These are phyloP conservation scores for Scrobipalpa atriplicella DNA, from an alignment of 2,888 invertebrate genomes.

Conservation along the genomic window DNA sequence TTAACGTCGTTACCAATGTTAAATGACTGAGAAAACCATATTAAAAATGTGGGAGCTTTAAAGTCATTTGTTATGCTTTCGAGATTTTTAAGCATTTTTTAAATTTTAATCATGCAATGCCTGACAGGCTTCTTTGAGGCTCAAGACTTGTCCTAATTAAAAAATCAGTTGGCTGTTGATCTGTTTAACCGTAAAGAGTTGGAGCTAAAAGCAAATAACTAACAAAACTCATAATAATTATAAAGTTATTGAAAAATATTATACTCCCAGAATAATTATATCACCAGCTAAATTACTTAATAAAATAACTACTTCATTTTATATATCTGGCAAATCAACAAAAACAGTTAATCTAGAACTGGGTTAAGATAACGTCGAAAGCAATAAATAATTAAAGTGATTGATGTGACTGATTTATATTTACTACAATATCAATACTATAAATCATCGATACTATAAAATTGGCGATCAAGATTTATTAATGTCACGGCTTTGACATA, in stretches of 20 bases:
- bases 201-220: no score
- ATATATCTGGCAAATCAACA: slow-evolving; percentile 3
- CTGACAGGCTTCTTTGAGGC: no score
- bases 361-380: slow-evolving; percentile 27
- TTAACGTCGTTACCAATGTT: no score
- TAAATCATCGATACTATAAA: slow-evolving; percentile 60
- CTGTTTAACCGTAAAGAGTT: no score
- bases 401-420: slow-evolving; percentile 53
- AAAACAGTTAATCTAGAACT: slow-evolving; percentile 18
- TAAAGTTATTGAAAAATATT: background rate
- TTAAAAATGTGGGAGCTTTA: no score
- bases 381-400: slow-evolving; percentile 38
- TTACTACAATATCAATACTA: slow-evolving; percentile 53
- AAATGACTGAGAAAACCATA: background rate
- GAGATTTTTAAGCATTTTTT: no score
- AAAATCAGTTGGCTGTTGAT: no score
- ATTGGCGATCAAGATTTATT: slow-evolving; percentile 54
- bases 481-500: slow-evolving; percentile 65
- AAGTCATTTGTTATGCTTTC: no score
- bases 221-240: no score
- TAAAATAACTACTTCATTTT: slow-evolving; percentile 1
- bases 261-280: background rate
- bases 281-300: background rate
- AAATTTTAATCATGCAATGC: no score
- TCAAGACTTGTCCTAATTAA: no score